phyloP scores from a whole-genome alignment of 1,140 invertebrate genomes.

The Andrena cerasifolii region DNA sequence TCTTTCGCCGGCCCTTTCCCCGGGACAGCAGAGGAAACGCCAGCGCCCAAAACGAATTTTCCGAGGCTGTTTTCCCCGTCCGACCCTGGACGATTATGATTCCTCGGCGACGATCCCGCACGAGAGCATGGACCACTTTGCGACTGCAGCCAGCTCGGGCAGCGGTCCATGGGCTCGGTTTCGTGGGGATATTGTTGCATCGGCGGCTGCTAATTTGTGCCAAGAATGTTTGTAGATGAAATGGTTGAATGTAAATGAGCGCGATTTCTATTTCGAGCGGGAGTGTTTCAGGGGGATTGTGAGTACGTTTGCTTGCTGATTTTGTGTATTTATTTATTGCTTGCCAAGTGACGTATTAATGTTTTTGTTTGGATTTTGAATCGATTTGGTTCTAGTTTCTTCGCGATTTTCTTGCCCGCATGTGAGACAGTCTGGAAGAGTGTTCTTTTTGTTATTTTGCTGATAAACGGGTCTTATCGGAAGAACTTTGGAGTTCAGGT shows the following conservation, averaged over 20 bases:
- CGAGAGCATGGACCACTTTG: not conserved
- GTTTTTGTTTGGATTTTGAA: too few species aligned
- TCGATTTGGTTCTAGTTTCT: too few species aligned
- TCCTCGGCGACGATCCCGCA: not conserved
- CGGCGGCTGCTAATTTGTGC: too few species aligned
- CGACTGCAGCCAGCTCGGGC: not conserved
- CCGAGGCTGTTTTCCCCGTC: not conserved
- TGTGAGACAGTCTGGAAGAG: too few species aligned
- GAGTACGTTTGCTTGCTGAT: too few species aligned
- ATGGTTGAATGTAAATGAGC: too few species aligned
- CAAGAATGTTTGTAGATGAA: too few species aligned
- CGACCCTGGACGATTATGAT: not conserved
- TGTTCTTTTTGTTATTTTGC: not conserved
- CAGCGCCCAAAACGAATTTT: slow-evolving; percentile 9
- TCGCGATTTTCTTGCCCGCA: too few species aligned
- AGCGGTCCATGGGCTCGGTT: not conserved
- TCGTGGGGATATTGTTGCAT: not conserved
- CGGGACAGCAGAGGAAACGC: slow-evolving; percentile 19
- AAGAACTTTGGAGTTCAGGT: not conserved
- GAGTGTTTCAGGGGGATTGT: too few species aligned
- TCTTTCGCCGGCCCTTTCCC: slow-evolving; percentile 32
- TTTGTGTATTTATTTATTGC: too few species aligned
- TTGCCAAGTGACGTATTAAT: not conserved
- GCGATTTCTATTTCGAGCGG: too few species aligned
- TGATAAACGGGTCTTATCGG: slow-evolving; percentile 24